These are phyloP conservation scores for Griposia aprilina DNA, from an alignment of 2,888 invertebrate genomes.

Conservation along the genomic window DNA sequence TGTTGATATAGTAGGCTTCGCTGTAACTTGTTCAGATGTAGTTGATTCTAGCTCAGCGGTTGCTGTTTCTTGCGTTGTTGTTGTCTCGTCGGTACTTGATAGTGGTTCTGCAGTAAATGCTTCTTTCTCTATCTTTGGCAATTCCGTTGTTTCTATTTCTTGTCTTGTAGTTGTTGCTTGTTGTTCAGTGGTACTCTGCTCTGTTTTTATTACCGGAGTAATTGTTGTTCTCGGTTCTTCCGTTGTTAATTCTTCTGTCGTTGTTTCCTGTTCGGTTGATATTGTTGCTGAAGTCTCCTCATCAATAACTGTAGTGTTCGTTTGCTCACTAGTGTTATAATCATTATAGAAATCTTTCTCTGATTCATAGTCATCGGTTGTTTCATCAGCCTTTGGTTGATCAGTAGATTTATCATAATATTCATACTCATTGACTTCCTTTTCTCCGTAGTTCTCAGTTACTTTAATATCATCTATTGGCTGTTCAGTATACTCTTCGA, in stretches of 20 bases:
- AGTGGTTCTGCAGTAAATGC: background rate
- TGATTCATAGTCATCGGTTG: background rate
- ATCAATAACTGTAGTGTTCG: background rate
- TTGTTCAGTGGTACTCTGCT: slow-evolving; percentile 1
- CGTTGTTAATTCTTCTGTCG: background rate
- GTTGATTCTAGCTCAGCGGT: background rate
- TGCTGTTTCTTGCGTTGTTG: background rate
- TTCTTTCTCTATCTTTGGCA: background rate
- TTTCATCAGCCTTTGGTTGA: background rate
- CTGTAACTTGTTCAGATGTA: background rate
- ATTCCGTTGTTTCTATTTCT: slow-evolving; percentile 11
- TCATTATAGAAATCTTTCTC: background rate
- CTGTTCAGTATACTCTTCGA: background rate
- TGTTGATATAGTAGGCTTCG: background rate
- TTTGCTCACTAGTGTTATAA: background rate
- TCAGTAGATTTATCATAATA: background rate
- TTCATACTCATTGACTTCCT: background rate
- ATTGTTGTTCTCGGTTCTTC: background rate
- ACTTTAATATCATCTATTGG: background rate
- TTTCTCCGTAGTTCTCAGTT: background rate
- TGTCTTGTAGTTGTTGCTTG: background rate
- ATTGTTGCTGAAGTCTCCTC: background rate
- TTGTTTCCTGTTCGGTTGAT: background rate
- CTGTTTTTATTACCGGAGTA: background rate
- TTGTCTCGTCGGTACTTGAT: background rate